Percentiles rank a stretch among this genome's conserved stretches.
These are phyloP conservation scores for Heliconius hewitsoni DNA, from an alignment of 1,140 invertebrate genomes.

Conservation along the genomic window DNA sequence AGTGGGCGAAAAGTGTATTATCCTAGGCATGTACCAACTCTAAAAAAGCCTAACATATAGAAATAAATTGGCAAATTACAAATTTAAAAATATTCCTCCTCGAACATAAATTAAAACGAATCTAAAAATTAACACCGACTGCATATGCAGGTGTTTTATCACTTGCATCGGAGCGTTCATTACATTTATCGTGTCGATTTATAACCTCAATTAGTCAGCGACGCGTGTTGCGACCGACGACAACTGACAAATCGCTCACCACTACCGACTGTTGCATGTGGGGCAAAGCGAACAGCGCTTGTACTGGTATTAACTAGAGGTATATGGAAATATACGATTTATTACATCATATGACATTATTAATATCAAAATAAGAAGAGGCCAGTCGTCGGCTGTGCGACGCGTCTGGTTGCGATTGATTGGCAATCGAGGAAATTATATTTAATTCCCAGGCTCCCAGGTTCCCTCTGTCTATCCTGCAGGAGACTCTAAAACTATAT, in stretches of 20 bases:
- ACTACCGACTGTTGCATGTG: slow-evolving; percentile 67
- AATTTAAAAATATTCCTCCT: no score
- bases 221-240: slow-evolving; percentile 64
- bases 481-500: no score
- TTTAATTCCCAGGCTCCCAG: no score
- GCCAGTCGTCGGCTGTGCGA: no score
- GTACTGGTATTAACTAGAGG: not conserved
- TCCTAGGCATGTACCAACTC: no score
- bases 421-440: no score
- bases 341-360: not conserved
- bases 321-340: not conserved
- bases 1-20: no score
- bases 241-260: slow-evolving; percentile 68
- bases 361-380: not conserved
- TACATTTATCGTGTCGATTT: slow-evolving; percentile 67
- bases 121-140: slow-evolving; percentile 35
- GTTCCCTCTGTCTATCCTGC: no score
- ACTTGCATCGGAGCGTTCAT: slow-evolving; percentile 58
- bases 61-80: no score
- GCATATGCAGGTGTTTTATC: slow-evolving; percentile 47
- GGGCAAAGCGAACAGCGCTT: not conserved
- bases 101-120: not conserved
- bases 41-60: no score
- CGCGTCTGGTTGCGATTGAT: no score
- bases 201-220: slow-evolving; percentile 74